Base-by-base conservation (phyloP, 1,140 invertebrate genomes). In the Ceratina calcarata region DNA sequence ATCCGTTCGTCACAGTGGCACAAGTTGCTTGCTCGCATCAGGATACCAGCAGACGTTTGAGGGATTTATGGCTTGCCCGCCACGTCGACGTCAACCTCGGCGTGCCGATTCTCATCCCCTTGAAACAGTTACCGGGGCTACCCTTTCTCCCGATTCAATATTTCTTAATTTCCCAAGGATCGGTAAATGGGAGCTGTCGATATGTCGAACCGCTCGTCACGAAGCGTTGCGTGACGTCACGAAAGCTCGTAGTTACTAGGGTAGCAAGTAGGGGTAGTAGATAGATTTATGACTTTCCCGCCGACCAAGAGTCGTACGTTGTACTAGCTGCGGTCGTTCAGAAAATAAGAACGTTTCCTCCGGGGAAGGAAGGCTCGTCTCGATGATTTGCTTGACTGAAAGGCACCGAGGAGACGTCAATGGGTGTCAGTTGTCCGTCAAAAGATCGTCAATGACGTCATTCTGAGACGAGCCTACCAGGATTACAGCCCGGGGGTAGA, bases 1-100 rank as follows among this genome's bases (percentile, higher is more conserved):
- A 93, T 91, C 89, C 87, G 91, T 93, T 91, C 91, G 91, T 93
- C 92, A 93, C 91, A 90, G 91, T 88, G 90, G 90, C 91, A 90
- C 89, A 89, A 90, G 87, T 89, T 86, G 88, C 85, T 88, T 88
- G 79, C 77, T 73, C n/a, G 87, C 91, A 93, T 89, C 92, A 93
- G 92, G 92, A 86, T 61, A 93, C 27, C 89, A 93, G 90, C 92
- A 92, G 89, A 92, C 90, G 89, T 90, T 92, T 91, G 91, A 92
- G 91, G 89, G 88, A 93, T 93, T 92, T 93, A 93, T 93, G 83
- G 87, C 83, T 81, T 86, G 68, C 76, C 74, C 76, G 62, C 70
- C 58, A 82, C 66, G 37, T 81, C 71, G 67, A 84, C 84, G 78
- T 86, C 51, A 45, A 60, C 77, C 67, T 73, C 77, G 65, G 49